Evolutionary conservation across 2,113 vertebrate genomes (phyloP).

Genomic region (Montifringilla adamsi): DNA sequence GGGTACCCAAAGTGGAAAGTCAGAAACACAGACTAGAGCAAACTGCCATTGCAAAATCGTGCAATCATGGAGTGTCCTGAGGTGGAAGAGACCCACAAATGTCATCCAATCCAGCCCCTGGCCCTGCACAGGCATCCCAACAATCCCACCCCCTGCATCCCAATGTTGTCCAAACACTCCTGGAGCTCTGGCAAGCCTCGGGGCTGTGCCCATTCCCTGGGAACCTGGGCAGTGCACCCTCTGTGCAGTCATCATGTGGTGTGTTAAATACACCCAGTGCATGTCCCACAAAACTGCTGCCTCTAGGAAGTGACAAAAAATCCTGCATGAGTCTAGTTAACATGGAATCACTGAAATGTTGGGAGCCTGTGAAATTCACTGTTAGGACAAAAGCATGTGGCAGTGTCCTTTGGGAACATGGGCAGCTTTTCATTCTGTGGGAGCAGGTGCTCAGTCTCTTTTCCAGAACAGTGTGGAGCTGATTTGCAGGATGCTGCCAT

Average conservation of each 20-base stretch:
- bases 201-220: too few species aligned
- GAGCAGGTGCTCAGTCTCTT: background rate
- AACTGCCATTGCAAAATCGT: background rate
- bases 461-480: background rate
- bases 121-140: background rate
- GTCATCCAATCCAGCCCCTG: background rate
- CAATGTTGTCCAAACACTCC: fast-evolving
- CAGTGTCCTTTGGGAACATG: background rate
- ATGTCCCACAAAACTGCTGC: background rate
- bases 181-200: background rate
- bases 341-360: background rate
- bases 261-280: background rate
- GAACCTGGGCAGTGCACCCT: background rate
- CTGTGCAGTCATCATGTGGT: background rate
- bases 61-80: background rate
- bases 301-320: background rate
- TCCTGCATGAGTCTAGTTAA: background rate
- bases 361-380: background rate
- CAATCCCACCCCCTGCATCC: background rate
- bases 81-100: background rate
- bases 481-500: background rate
- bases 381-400: background rate
- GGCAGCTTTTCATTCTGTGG: background rate
- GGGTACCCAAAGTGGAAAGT: background rate
- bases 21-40: background rate